Evolutionary conservation across 2,888 invertebrate genomes (phyloP).

Genomic region (Platerodrilus igneus): DNA sequence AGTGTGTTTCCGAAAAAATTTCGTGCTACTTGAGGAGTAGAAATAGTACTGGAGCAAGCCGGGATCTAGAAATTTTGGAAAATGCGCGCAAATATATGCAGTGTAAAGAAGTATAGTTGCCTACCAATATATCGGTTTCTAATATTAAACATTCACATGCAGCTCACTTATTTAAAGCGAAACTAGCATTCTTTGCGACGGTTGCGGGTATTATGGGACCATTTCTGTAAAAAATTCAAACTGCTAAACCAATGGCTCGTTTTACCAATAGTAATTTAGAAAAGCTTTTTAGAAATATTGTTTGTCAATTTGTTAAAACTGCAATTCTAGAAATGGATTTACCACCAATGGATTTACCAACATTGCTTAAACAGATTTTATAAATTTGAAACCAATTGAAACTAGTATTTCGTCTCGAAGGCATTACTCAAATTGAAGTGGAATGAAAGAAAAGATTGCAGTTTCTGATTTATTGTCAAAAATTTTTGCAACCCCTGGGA

Average conservation of each 20-base stretch:
- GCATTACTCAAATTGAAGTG: no score
- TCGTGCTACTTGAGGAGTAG: slow-evolving; percentile 1
- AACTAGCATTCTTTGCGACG: background rate
- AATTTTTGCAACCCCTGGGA: no score
- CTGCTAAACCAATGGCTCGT: background rate
- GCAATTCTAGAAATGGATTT: no score
- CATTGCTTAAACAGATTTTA: no score
- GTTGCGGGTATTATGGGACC: background rate
- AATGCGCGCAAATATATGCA: background rate
- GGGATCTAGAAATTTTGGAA: slow-evolving; percentile 5
- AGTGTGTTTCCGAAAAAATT: slow-evolving; percentile 4
- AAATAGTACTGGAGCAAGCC: background rate
- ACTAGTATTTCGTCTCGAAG: no score
- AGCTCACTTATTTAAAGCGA: background rate
- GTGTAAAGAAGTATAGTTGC: background rate
- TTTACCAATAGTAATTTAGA: background rate
- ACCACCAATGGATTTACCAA: no score
- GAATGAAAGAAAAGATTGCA: no score
- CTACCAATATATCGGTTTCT: slow-evolving; percentile 1
- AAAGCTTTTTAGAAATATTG: background rate
- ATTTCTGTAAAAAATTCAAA: background rate
- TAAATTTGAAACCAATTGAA: no score
- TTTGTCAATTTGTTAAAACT: background rate
- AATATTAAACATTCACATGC: background rate
- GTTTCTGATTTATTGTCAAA: no score